phyloP scores from a whole-genome alignment of 2,113 vertebrate species.

The Corydoras sp. region DNA sequence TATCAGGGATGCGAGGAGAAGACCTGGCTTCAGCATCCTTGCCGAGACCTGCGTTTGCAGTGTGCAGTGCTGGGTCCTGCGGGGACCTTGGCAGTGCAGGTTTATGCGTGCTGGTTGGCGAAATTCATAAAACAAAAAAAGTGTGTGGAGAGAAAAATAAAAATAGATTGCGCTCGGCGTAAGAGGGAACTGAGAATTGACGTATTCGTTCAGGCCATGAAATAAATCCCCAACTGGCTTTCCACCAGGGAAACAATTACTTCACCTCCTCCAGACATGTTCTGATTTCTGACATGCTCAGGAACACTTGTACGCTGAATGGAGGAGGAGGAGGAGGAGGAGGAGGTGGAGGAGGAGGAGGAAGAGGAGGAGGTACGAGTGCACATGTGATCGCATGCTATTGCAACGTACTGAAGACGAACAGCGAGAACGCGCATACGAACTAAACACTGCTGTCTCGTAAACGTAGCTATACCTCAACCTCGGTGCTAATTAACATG shows the following conservation, averaged over 20 bases:
- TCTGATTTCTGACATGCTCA: not conserved
- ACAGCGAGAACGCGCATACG: not conserved
- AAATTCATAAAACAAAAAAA: too few relatives aligned
- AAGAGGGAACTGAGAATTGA: not conserved
- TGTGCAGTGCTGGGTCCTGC: constrained; percentile 15
- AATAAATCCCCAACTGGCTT: constrained; percentile 3
- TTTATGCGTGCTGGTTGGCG: constrained; percentile 11
- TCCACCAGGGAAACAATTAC: not conserved
- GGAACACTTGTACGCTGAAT: not conserved
- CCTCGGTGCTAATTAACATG: constrained; percentile 11
- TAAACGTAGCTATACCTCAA: constrained; percentile 17
- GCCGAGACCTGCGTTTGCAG: constrained; percentile 37
- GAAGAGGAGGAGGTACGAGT: not conserved
- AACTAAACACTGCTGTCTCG: constrained; percentile 17
- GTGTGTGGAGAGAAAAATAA: not conserved
- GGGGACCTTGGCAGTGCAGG: constrained; percentile 10
- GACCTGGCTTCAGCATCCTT: not conserved
- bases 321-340: too few relatives aligned
- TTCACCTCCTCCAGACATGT: constrained; percentile 19
- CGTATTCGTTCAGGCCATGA: not conserved
- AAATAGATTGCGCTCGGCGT: not conserved
- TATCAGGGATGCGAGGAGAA: constrained; percentile 13
- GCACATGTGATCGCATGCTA: constrained; percentile 1
- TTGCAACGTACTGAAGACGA: not conserved
- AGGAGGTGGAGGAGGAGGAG: not conserved